A percentile compares a stretch with the other conserved stretches of the same genome.
phyloP scores from a whole-genome alignment of 2,888 invertebrate genomes.

The Odontocolon sp. region DNA sequence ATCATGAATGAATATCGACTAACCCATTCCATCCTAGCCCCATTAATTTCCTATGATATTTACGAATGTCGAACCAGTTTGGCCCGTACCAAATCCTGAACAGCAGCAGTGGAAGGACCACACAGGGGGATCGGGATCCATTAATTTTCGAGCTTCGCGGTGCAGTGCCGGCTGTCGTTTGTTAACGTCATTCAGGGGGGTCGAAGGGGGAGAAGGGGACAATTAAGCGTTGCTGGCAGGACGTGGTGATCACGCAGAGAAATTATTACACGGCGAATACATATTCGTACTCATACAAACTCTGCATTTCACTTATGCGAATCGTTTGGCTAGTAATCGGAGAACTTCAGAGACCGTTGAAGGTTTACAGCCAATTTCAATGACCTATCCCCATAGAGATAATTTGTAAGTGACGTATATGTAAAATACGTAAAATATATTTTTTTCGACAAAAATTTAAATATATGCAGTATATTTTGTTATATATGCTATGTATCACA shows the following conservation, averaged over 20 bases:
- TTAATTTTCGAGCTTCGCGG: slow-evolving; percentile 62
- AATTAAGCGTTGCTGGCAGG: slow-evolving; percentile 63
- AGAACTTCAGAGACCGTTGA: slow-evolving; percentile 34
- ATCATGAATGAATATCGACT: not conserved
- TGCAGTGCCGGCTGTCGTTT: slow-evolving; percentile 61
- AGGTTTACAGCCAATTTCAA: too few relatives aligned
- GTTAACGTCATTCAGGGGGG: slow-evolving; percentile 60
- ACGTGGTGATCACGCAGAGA: slow-evolving; percentile 57
- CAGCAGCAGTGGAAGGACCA: slow-evolving; percentile 29
- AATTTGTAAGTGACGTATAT: too few relatives aligned
- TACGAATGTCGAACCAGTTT: slow-evolving; percentile 39
- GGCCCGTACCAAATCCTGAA: slow-evolving; percentile 47
- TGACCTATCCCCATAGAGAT: too few relatives aligned
- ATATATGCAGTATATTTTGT: too few relatives aligned
- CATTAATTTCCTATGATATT: slow-evolving; percentile 34
- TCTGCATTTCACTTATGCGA: not conserved
- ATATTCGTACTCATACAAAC: slow-evolving; percentile 22
- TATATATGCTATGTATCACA: too few relatives aligned
- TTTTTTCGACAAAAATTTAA: too few relatives aligned
- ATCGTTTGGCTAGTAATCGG: slow-evolving; percentile 50
- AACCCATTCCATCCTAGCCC: not conserved
- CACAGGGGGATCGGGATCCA: slow-evolving; percentile 57
- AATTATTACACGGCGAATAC: slow-evolving; percentile 54
- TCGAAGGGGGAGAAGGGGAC: too few relatives aligned
- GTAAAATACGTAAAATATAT: too few relatives aligned